Evolutionary conservation across 2,888 invertebrate species (phyloP), one percentile per base, ranked within the genome.

Genomic region (Nebria brevicollis): DNA sequence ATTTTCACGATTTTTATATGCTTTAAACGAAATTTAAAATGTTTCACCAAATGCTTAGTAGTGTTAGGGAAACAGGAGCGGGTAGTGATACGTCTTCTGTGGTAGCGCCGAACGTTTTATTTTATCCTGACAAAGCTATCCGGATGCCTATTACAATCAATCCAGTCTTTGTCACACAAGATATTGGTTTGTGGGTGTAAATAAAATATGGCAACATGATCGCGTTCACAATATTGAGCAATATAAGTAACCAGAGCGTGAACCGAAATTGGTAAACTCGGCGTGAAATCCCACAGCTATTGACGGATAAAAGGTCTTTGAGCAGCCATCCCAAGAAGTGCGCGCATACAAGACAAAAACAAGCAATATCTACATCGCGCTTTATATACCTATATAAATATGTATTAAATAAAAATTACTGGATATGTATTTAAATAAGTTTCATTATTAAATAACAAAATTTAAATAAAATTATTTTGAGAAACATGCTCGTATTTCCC

Each of bases 151-250:
- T 79, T 79, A 79, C 78, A 74, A 79, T 79, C 78, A 74, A 74
- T 79, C 78, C n/a, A 68, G 54, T 54, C 54, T 54, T 54, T 54
- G 54, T 26, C 68, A 54, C 54, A 15, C 34, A 75, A 20, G 26
- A 72, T 77, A 77, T 77, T 65, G 77, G 34, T 68, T 70, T 70
- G 34, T 13, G 34, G 77, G 82, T 82, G 83, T 83, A 83, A 83
- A 83, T 83, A 83, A 83, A 83, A 83, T 82, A 82, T 82, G 81
- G 82, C 83, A 81, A 54, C 54, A 54, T 13, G 54, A 54, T 54
- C 54, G 54, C 54, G 54, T 13, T 11, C 77, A 75, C 82, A 80
- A 83, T 83, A 83, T 54, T 83, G 82, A 82, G 82, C 83, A 82
- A 83, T 83, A 83, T 83, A 83, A 82, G 79, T 77, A 77, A 75